A percentile compares a stretch with the other conserved stretches of the same genome.
Evolutionary conservation across 2,888 invertebrate genomes (phyloP).

Genomic region (Troglohyphantes excavatus): DNA sequence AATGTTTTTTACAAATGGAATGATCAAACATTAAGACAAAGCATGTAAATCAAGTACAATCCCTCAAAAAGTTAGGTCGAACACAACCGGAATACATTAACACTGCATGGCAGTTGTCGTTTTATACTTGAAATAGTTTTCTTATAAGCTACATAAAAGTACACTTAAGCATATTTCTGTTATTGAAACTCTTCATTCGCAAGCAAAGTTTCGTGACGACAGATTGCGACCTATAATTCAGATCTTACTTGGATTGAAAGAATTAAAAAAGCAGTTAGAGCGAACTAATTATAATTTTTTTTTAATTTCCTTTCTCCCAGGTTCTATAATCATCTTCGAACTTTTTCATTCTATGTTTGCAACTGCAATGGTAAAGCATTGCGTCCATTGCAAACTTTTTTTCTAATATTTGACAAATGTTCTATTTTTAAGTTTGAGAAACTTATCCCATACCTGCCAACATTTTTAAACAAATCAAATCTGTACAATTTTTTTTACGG

Average conservation of each 20-base stretch:
- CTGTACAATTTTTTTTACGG: too few relatives aligned
- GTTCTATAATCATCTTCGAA: not conserved
- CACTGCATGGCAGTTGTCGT: conserved; percentile 70
- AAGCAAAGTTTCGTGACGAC: conserved; percentile 45
- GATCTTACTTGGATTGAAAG: conserved; percentile 39
- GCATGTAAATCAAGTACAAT: not conserved
- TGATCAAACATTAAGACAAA: conserved; percentile 31
- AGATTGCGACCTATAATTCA: conserved; percentile 40
- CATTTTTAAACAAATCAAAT: too few relatives aligned
- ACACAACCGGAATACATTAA: not conserved
- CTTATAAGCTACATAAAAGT: conserved; percentile 73
- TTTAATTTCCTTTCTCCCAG: too few relatives aligned
- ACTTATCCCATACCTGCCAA: not conserved
- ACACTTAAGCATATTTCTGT: conserved; percentile 72
- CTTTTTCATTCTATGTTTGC: not conserved
- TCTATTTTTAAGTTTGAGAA: not conserved
- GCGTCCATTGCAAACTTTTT: not conserved
- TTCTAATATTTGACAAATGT: not conserved
- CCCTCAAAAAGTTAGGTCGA: too few relatives aligned
- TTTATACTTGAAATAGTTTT: conserved; percentile 73
- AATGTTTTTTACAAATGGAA: conserved; percentile 46
- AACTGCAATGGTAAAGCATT: not conserved
- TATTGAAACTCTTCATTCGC: conserved; percentile 61
- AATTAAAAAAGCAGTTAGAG: conserved; percentile 32
- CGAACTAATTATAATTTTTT: conserved; percentile 2